These are phyloP conservation scores for Ectemnius cavifrons DNA, from an alignment of 2,888 invertebrate genomes.

Conservation along the genomic window DNA sequence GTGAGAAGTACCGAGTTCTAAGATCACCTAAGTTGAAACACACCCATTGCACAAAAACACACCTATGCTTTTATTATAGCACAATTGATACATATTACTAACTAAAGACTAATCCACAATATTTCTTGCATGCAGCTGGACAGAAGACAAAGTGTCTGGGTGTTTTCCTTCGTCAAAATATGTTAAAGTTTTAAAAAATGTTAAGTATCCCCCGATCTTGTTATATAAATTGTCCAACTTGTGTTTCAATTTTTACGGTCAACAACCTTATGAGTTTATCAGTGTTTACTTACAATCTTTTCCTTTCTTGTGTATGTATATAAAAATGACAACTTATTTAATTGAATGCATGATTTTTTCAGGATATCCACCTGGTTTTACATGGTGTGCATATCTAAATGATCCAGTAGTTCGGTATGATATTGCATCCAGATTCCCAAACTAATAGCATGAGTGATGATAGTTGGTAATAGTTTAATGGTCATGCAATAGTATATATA, in stretches of 20 bases:
- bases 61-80: conserved; percentile 36
- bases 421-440: conserved; percentile 41
- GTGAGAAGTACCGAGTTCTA: too few species aligned
- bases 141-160: conserved; percentile 68
- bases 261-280: too few species aligned
- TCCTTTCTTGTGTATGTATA: too few species aligned
- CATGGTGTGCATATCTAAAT: conserved; percentile 76
- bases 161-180: conserved; percentile 67
- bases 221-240: too few species aligned
- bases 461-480: conserved; percentile 21
- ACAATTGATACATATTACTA: conserved; percentile 49
- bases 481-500: conserved; percentile 22
- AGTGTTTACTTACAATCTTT: too few species aligned
- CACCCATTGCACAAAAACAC: conserved; percentile 4
- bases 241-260: too few species aligned
- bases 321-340: too few species aligned
- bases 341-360: conserved; percentile 63
- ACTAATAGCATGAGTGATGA: conserved; percentile 26
- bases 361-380: conserved; percentile 76
- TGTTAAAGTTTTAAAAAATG: conserved; percentile 52
- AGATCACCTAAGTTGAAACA: neutral
- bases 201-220: too few species aligned
- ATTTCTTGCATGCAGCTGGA: conserved; percentile 77
- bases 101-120: conserved; percentile 58
- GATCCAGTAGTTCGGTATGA: conserved; percentile 69